Conservation (phyloP, 2,888 invertebrate species). For the Bellardia pandia region DNA sequence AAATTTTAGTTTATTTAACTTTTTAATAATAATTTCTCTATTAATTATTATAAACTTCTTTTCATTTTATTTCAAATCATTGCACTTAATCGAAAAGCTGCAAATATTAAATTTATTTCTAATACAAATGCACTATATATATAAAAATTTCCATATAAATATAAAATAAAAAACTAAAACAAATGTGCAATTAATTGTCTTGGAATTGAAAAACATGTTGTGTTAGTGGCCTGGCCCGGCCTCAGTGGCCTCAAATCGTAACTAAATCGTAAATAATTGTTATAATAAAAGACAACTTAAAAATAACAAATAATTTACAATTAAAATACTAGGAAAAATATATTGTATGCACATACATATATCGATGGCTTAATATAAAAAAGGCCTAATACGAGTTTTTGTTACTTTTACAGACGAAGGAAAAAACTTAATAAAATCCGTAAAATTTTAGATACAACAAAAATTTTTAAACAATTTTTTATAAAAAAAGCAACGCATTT, state of each 20-base stretch:
- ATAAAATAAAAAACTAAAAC: slow-evolving; percentile 3
- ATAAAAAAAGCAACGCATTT: too few relatives aligned
- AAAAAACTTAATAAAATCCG: too few relatives aligned
- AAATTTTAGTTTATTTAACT: too few relatives aligned
- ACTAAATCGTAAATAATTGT: slow-evolving; percentile 56
- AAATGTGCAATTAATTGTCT: slow-evolving; percentile 58
- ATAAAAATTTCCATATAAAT: slow-evolving; percentile 27
- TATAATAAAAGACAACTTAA: slow-evolving; percentile 47
- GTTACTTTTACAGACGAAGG: too few relatives aligned
- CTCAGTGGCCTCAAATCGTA: slow-evolving; percentile 33
- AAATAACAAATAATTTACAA: slow-evolving; percentile 55
- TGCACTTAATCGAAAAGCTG: neutral
- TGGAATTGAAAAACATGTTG: neutral
- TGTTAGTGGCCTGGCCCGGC: slow-evolving; percentile 23
- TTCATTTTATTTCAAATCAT: neutral
- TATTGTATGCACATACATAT: neutral
- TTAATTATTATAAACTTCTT: too few relatives aligned
- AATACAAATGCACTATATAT: neutral
- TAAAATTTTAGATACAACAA: too few relatives aligned
- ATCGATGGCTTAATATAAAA: too few relatives aligned
- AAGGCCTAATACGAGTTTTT: too few relatives aligned
- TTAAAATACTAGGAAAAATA: slow-evolving; percentile 30
- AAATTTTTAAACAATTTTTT: too few relatives aligned
- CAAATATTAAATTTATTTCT: slow-evolving; percentile 4
- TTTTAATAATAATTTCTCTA: too few relatives aligned